These are phyloP conservation scores for Silurus glanis DNA, from an alignment of 2,113 vertebrate genomes.

Conservation along the genomic window DNA sequence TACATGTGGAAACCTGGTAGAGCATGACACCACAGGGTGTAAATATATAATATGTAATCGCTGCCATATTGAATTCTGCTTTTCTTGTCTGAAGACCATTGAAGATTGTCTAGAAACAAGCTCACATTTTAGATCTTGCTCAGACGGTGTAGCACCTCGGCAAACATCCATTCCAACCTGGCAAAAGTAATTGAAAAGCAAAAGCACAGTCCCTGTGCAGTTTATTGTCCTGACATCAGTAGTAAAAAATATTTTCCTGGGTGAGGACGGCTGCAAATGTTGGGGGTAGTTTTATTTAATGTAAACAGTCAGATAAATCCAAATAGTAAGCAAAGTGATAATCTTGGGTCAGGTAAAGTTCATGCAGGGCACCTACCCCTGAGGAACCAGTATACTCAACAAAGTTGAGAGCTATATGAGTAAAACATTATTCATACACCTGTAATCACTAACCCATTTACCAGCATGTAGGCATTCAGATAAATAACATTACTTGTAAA, in stretches of 20 bases:
- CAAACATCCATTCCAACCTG: slow-evolving; percentile 70
- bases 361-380: too few species aligned
- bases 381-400: neutral
- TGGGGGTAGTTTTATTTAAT: too few species aligned
- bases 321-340: too few species aligned
- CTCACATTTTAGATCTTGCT: slow-evolving; percentile 63
- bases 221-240: too few species aligned
- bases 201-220: neutral
- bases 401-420: neutral
- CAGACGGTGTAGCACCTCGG: slow-evolving; percentile 63
- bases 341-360: too few species aligned
- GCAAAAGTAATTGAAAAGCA: slow-evolving; percentile 35
- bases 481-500: neutral
- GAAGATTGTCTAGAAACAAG: slow-evolving; percentile 49
- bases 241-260: too few species aligned
- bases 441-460: neutral
- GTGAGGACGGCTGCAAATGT: too few species aligned
- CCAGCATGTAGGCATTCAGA: neutral
- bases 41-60: slow-evolving; percentile 73
- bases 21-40: slow-evolving; percentile 70
- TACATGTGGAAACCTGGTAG: slow-evolving; percentile 67
- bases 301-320: too few species aligned
- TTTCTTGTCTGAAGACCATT: slow-evolving; percentile 71
- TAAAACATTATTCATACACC: neutral
- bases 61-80: slow-evolving; percentile 74